phyloP scores from a whole-genome alignment of 2,113 vertebrate genomes.

The Tyto alba region DNA sequence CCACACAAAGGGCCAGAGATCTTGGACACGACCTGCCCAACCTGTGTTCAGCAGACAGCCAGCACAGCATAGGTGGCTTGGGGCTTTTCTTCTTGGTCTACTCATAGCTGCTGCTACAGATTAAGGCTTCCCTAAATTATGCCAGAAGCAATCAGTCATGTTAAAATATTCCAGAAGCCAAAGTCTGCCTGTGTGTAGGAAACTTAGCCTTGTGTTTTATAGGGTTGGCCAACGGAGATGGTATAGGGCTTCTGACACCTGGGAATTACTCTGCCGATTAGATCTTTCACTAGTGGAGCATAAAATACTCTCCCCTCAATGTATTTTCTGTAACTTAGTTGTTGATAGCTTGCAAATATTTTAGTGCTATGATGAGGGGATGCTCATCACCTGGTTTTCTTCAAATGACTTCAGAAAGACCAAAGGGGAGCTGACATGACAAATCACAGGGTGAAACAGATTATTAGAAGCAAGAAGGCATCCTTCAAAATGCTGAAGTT shows the following conservation, averaged over 20 bases:
- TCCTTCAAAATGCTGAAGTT: slow-evolving; percentile 36
- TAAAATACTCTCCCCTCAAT: background rate
- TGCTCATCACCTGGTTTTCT: slow-evolving; percentile 53
- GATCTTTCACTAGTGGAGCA: slow-evolving; percentile 21
- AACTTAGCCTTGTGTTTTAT: background rate
- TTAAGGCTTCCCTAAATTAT: background rate
- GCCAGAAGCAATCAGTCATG: background rate
- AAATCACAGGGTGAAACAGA: slow-evolving; percentile 22
- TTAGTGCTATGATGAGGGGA: background rate
- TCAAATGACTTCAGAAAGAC: slow-evolving; percentile 49
- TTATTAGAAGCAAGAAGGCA: slow-evolving; percentile 41
- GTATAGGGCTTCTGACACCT: slow-evolving; percentile 18
- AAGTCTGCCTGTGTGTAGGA: background rate
- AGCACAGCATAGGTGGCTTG: background rate
- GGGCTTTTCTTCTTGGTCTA: background rate
- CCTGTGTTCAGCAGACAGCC: background rate
- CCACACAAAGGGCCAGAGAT: background rate
- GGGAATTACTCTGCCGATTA: slow-evolving; percentile 25
- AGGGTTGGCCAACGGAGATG: background rate
- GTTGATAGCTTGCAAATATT: slow-evolving; percentile 43
- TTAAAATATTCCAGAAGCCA: slow-evolving; percentile 30
- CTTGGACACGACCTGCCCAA: background rate
- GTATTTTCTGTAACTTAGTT: background rate
- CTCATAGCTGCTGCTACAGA: background rate
- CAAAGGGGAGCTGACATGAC: slow-evolving; percentile 23